These are phyloP conservation scores for Poliocrania exsul DNA, from an alignment of 2,797 vertebrate species.

Conservation along the genomic window DNA sequence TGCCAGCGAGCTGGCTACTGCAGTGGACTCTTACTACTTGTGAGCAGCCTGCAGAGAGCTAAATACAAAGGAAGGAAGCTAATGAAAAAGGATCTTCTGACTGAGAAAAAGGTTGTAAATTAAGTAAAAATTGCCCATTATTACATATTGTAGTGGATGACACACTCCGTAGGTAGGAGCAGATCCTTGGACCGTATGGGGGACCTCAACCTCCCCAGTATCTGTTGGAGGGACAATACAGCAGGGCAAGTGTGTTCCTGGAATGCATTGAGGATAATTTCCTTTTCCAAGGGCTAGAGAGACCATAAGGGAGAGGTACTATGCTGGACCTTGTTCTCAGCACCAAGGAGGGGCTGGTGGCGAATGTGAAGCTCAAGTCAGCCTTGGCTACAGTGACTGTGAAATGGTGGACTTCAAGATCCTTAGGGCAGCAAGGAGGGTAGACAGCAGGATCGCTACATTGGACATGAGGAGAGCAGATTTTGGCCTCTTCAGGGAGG, in stretches of 20 bases:
- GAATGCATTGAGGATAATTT: background rate
- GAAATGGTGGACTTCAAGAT: background rate
- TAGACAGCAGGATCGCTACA: background rate
- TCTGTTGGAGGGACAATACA: background rate
- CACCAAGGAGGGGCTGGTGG: background rate
- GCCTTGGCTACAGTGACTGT: background rate
- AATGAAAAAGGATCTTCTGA: background rate
- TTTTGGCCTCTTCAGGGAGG: background rate
- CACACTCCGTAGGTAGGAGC: background rate
- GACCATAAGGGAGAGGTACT: accelerated
- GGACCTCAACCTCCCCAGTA: accelerated
- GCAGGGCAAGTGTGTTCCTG: background rate
- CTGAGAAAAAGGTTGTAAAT: background rate
- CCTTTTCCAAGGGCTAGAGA: background rate
- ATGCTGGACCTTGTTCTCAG: background rate
- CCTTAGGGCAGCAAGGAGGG: background rate
- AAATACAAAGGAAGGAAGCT: background rate
- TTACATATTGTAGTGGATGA: background rate
- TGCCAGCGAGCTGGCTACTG: background rate
- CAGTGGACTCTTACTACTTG: background rate
- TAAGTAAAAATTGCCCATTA: background rate
- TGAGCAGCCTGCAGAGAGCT: background rate
- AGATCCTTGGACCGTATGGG: background rate
- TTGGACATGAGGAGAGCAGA: background rate
- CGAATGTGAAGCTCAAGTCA: background rate